These are phyloP conservation scores for Gonatopus flavifemur DNA, from an alignment of 1,140 invertebrate species.

Conservation along the genomic window DNA sequence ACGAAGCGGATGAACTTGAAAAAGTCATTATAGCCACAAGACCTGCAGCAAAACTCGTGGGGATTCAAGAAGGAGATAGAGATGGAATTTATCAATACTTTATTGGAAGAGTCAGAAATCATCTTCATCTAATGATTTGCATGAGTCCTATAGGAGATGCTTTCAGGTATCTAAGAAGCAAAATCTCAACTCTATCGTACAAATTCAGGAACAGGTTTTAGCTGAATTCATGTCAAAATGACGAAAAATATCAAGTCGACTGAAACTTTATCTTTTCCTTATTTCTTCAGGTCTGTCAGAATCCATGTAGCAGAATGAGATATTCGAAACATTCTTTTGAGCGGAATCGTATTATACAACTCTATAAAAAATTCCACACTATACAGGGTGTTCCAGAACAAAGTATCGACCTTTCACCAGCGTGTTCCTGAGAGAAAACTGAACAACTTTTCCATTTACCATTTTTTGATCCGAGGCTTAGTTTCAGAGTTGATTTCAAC, in stretches of 20 bases:
- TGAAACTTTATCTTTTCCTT: too few species aligned
- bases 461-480: too few species aligned
- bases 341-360: too few species aligned
- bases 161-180: conserved; percentile 63
- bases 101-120: conserved; percentile 75
- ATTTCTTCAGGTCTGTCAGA: too few species aligned
- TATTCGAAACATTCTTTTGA: too few species aligned
- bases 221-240: background rate
- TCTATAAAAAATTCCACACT: too few species aligned
- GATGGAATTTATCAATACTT: conserved; percentile 83
- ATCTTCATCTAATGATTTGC: conserved; percentile 82
- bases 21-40: conserved; percentile 74
- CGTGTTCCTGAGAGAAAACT: too few species aligned
- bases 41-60: conserved; percentile 69
- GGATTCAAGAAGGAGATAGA: conserved; percentile 68
- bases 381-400: too few species aligned
- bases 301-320: too few species aligned
- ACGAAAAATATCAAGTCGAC: background rate
- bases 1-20: conserved; percentile 83
- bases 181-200: background rate
- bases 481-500: too few species aligned
- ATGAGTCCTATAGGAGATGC: conserved; percentile 88
- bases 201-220: background rate
- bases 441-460: too few species aligned
- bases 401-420: too few species aligned